These are phyloP conservation scores for Bufo gargarizans DNA, from an alignment of 2,113 vertebrate genomes.

Conservation along the genomic window DNA sequence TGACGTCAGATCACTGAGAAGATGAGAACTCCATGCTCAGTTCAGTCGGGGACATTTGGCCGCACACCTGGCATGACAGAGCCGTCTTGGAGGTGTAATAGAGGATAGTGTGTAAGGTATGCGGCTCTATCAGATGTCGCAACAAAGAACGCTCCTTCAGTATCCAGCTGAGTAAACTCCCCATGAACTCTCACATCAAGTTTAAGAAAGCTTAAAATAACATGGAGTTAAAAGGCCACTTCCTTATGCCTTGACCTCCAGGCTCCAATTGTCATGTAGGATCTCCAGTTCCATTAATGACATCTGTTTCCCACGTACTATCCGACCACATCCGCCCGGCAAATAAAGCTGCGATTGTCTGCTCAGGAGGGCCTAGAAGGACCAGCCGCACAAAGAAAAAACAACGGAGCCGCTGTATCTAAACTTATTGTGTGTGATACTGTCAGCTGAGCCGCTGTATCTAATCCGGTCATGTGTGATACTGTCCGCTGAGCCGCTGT, in stretches of 20 bases:
- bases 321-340: background rate
- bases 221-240: background rate
- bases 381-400: background rate
- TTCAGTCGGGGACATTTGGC: background rate
- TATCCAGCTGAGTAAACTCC: background rate
- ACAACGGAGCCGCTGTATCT: too few species aligned
- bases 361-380: background rate
- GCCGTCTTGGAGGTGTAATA: background rate
- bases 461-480: too few species aligned
- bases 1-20: background rate
- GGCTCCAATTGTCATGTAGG: background rate
- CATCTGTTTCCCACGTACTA: background rate
- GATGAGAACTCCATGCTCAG: background rate
- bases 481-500: too few species aligned
- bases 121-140: background rate
- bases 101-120: background rate
- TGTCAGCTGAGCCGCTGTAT: too few species aligned
- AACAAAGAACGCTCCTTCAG: background rate
- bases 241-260: background rate
- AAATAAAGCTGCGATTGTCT: background rate
- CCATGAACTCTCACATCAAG: background rate
- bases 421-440: background rate
- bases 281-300: conserved; percentile 4
- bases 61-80: background rate
- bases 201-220: background rate